Percentiles rank a stretch among this genome's conserved stretches.
phyloP scores from a whole-genome alignment of 2,113 vertebrate species.

The Corythornis madagascariensis region DNA sequence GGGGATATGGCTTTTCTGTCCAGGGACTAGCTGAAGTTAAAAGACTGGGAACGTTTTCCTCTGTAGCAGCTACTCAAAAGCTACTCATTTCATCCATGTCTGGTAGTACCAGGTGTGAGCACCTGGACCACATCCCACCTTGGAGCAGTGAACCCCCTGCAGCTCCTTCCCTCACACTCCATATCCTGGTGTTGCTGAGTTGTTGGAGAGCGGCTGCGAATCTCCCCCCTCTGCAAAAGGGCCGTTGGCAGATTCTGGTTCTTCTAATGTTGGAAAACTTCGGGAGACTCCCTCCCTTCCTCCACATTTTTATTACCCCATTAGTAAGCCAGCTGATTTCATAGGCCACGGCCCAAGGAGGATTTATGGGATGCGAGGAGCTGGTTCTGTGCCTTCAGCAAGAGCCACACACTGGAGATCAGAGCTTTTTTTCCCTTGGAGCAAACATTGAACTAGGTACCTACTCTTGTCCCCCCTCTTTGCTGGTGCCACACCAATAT shows the following conservation, averaged over 20 bases:
- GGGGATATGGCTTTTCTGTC: background rate
- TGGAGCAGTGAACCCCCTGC: background rate
- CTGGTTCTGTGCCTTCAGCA: background rate
- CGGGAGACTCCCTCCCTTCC: background rate
- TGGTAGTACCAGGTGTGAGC: background rate
- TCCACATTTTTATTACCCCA: background rate
- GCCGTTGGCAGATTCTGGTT: background rate
- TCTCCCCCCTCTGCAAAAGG: background rate
- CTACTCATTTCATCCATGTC: background rate
- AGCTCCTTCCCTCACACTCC: background rate
- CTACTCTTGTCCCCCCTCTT: fast-evolving
- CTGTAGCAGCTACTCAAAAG: fast-evolving
- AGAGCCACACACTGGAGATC: too few species aligned
- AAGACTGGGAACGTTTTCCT: background rate
- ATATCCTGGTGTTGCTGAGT: background rate
- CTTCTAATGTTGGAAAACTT: background rate
- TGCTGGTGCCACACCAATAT: background rate
- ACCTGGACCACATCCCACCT: background rate
- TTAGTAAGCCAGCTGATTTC: background rate
- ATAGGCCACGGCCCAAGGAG: background rate
- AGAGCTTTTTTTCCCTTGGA: background rate
- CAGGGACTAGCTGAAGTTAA: background rate
- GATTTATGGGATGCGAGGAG: background rate
- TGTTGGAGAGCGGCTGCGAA: background rate
- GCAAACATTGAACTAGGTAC: background rate